These are phyloP conservation scores for Philopotamus ludificatus DNA, from an alignment of 1,140 invertebrate species.

Conservation along the genomic window DNA sequence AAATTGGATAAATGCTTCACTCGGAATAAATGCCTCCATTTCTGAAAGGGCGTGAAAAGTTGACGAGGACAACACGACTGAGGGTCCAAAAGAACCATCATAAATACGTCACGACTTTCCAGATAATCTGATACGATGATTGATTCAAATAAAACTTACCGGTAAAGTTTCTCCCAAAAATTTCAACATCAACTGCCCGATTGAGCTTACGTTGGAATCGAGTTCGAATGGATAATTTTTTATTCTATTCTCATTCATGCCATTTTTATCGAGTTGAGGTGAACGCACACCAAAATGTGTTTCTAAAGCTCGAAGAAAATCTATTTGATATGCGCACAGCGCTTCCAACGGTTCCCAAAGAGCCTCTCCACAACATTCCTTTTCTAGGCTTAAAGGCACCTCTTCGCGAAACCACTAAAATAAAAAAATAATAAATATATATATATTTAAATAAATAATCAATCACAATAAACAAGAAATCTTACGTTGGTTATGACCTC, in stretches of 20 bases:
- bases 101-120: too few relatives aligned
- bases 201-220: conserved; percentile 51
- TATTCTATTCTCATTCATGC: conserved; percentile 45
- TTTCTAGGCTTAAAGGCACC: conserved; percentile 60
- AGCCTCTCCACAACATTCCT: conserved; percentile 53
- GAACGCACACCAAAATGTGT: conserved; percentile 64
- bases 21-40: too few relatives aligned
- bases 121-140: background rate
- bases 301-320: conserved; percentile 70
- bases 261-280: conserved; percentile 55
- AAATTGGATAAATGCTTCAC: too few relatives aligned
- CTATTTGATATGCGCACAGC: conserved; percentile 65
- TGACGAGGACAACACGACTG: background rate
- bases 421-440: conserved; percentile 37
- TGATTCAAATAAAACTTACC: conserved; percentile 45
- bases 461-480: conserved; percentile 13
- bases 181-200: conserved; percentile 68
- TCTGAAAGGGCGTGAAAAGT: background rate
- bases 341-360: conserved; percentile 65
- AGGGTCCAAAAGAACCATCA: too few relatives aligned
- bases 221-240: background rate
- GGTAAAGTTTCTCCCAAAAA: conserved; percentile 59
- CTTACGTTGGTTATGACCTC: conserved; percentile 85
- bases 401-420: conserved; percentile 72
- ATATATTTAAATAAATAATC: conserved; percentile 6